Conservation (phyloP, 2,797 vertebrate species). For the Halcyon badia region DNA sequence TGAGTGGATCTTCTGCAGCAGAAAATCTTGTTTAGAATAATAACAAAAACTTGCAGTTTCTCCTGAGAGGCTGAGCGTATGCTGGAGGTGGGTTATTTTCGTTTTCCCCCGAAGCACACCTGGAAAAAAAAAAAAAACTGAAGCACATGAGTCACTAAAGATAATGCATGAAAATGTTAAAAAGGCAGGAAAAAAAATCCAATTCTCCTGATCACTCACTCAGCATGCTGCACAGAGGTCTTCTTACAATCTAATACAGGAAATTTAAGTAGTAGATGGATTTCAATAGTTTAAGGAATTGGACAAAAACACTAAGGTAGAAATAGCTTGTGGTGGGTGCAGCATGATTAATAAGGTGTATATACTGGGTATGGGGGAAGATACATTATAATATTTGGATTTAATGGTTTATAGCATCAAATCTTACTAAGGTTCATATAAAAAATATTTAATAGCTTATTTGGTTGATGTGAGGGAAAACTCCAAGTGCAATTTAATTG, state of each 20-base stretch:
- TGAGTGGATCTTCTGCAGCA: not conserved
- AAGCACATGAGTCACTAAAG: not conserved
- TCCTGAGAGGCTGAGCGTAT: not conserved
- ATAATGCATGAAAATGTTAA: not conserved
- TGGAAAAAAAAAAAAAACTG: slow-evolving; percentile 1
- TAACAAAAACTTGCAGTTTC: not conserved
- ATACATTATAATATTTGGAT: not conserved
- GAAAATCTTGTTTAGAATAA: slow-evolving; percentile 32
- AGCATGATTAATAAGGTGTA: not conserved
- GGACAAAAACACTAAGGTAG: not conserved
- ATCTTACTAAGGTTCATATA: not conserved
- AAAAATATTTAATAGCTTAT: not conserved
- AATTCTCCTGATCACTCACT: not conserved
- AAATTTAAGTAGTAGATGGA: not conserved
- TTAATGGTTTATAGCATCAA: not conserved
- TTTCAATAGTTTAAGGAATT: not conserved
- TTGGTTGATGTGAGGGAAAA: not conserved
- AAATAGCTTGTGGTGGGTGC: not conserved
- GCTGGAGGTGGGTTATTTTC: not conserved
- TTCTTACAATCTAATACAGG: not conserved
- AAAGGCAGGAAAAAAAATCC: not conserved
- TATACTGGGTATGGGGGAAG: not conserved
- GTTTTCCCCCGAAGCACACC: slow-evolving; percentile 5
- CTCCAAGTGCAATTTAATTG: slow-evolving; percentile 19
- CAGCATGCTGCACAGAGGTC: not conserved